A percentile compares a stretch with the other conserved stretches of the same genome.
These are phyloP conservation scores for Thymelicus acteon DNA, from an alignment of 2,888 invertebrate genomes.

Conservation along the genomic window DNA sequence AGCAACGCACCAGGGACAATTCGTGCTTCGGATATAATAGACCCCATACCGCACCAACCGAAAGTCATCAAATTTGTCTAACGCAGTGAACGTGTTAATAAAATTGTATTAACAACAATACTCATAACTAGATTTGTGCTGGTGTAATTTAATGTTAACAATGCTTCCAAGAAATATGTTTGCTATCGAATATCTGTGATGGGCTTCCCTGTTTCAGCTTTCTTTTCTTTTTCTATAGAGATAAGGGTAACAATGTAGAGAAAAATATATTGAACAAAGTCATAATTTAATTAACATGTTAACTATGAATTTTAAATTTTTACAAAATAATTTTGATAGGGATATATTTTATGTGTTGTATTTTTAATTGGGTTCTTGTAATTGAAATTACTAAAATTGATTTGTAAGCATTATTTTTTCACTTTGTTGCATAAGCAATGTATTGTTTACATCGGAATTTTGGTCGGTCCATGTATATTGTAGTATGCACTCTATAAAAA, in stretches of 20 bases:
- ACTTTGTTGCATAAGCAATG: not conserved
- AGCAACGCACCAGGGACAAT: too few species aligned
- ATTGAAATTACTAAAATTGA: not conserved
- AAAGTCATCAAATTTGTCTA: too few species aligned
- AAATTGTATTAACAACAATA: too few species aligned
- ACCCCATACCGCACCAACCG: too few species aligned
- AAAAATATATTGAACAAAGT: not conserved
- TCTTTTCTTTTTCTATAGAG: not conserved
- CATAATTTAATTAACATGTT: too few species aligned
- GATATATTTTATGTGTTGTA: not conserved
- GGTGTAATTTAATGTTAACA: not conserved
- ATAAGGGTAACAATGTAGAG: not conserved
- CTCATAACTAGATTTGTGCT: too few species aligned
- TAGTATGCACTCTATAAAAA: constrained; percentile 5
- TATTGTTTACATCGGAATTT: too few species aligned
- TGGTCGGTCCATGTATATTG: not conserved
- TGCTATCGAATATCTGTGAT: not conserved
- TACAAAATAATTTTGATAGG: too few species aligned
- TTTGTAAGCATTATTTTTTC: not conserved
- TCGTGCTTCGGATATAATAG: too few species aligned
- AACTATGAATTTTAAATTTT: too few species aligned
- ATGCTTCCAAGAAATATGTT: too few species aligned
- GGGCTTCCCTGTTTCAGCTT: not conserved
- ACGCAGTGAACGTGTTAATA: too few species aligned
- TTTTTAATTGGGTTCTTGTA: not conserved